Conservation (phyloP, 2,888 invertebrate genomes). For the Drosophila prolongata region DNA sequence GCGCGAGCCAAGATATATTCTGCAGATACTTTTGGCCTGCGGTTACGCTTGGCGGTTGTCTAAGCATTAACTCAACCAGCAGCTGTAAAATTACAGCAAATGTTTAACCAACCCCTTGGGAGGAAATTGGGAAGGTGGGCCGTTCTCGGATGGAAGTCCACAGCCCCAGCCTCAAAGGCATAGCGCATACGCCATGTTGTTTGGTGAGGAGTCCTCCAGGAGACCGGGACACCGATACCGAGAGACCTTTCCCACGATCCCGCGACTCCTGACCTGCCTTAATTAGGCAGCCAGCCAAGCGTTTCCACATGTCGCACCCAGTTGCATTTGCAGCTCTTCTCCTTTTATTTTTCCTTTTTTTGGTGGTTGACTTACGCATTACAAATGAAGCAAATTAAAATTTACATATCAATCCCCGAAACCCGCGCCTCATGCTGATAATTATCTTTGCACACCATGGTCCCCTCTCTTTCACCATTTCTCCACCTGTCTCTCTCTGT, state of each 20-base stretch:
- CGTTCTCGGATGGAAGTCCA: background rate
- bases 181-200: slow-evolving; percentile 49
- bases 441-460: slow-evolving; percentile 51
- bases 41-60: slow-evolving; percentile 61
- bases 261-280: slow-evolving; percentile 50
- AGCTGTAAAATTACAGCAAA: slow-evolving; percentile 71
- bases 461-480: slow-evolving; percentile 29
- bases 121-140: slow-evolving; percentile 19
- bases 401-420: slow-evolving; percentile 70
- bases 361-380: slow-evolving; percentile 63
- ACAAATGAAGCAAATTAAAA: slow-evolving; percentile 53
- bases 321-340: slow-evolving; percentile 37
- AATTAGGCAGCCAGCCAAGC: slow-evolving; percentile 64
- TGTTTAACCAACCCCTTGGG: slow-evolving; percentile 38
- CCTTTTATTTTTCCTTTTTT: slow-evolving; percentile 29
- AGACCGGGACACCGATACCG: background rate
- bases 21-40: slow-evolving; percentile 46
- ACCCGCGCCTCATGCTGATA: slow-evolving; percentile 62
- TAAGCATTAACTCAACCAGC: slow-evolving; percentile 67
- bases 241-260: slow-evolving; percentile 63
- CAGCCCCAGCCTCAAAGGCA: slow-evolving; percentile 12
- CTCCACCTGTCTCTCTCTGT: slow-evolving; percentile 8
- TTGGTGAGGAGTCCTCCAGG: slow-evolving; percentile 19
- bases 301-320: slow-evolving; percentile 63
- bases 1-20: slow-evolving; percentile 59